Conservation (phyloP, 2,113 vertebrate species). For the Recurvirostra avosetta region DNA sequence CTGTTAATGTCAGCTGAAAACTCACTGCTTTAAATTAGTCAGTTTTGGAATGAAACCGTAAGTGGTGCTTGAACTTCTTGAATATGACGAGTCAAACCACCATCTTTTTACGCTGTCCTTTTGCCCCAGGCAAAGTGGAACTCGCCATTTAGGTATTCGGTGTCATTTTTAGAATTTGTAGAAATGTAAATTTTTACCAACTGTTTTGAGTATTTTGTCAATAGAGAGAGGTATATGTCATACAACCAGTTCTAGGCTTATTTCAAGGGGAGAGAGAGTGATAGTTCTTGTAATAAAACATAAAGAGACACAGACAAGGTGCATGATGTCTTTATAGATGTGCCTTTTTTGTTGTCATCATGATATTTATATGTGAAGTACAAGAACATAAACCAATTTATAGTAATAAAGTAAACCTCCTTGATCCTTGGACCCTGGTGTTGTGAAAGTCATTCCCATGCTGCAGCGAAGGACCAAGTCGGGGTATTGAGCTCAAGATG, state of each 20-base stretch:
- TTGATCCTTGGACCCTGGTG: neutral
- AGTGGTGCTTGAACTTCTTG: neutral
- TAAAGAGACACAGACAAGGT: neutral
- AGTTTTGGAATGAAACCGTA: neutral
- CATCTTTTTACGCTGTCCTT: neutral
- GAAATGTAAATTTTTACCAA: conserved; percentile 28
- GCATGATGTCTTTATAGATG: neutral
- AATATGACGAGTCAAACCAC: neutral
- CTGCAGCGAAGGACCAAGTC: neutral
- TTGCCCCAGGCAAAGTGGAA: neutral
- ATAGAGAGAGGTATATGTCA: neutral
- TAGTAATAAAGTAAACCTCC: neutral
- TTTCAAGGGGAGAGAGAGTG: neutral
- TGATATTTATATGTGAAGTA: neutral
- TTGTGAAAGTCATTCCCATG: neutral
- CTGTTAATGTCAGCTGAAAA: neutral
- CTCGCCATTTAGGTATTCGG: neutral
- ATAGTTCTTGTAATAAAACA: neutral
- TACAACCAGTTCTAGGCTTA: neutral
- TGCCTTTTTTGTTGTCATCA: neutral
- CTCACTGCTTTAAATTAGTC: no score
- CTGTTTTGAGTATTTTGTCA: conserved; percentile 47
- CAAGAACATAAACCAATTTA: neutral
- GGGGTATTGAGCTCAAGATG: rapidly evolving
- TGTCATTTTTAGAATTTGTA: conserved; percentile 45